Percentiles rank a stretch among this genome's conserved stretches.
These are phyloP conservation scores for Falco concolor DNA, from an alignment of 2,797 vertebrate species.

Conservation along the genomic window DNA sequence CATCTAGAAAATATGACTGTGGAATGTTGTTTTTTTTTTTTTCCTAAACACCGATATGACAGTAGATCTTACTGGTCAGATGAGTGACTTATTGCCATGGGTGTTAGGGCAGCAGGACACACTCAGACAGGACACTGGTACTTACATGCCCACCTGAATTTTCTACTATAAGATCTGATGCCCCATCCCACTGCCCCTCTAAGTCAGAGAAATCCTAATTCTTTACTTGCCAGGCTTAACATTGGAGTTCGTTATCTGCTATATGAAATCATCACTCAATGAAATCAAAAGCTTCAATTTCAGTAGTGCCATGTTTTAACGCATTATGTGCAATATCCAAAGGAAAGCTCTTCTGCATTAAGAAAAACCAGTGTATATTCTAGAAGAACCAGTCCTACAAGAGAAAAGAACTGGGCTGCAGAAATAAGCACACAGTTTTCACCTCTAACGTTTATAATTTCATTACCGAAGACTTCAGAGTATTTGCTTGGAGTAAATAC, in stretches of 20 bases:
- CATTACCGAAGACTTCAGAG: neutral
- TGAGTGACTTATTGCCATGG: fast-evolving
- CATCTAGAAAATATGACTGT: neutral
- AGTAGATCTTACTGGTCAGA: neutral
- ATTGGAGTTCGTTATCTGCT: neutral
- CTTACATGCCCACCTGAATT: fast-evolving
- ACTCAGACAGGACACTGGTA: neutral
- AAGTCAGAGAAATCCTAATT: neutral
- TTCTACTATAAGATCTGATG: neutral
- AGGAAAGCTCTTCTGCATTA: neutral
- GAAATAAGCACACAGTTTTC: neutral
- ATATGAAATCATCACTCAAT: neutral
- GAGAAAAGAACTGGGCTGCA: neutral
- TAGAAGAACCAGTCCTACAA: neutral
- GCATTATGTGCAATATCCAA: neutral
- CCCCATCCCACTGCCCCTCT: neutral
- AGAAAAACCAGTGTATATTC: neutral
- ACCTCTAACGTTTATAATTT: neutral
- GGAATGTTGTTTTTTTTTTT: neutral
- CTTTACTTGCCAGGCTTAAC: neutral
- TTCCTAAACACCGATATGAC: neutral
- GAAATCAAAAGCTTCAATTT: neutral
- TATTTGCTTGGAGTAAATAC: neutral
- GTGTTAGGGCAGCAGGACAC: neutral
- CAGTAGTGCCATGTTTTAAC: neutral